Evolutionary conservation across 2,797 vertebrate genomes (phyloP), one percentile per base, ranked within the genome.

Genomic region (Leptoclinus maculatus): DNA sequence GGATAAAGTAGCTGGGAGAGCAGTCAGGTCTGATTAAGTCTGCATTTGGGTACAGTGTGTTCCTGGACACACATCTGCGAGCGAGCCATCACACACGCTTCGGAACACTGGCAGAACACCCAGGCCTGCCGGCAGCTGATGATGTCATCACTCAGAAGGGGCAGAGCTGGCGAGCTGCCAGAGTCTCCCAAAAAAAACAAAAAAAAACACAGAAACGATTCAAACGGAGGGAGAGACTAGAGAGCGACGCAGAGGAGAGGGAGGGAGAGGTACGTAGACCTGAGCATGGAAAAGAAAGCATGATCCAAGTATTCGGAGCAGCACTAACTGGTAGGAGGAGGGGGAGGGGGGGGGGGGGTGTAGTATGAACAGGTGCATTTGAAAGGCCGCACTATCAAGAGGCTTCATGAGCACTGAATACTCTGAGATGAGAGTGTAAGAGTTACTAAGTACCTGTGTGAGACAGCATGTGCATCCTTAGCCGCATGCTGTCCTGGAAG

Each of bases 41-140:
- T 96, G 96, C 97, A 96, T 97, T 96, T 97, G 97, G 97, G 98
- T 99, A 99, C 98, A 98, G 95, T 96, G 94, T 99, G 98, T 99
- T 99, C 98, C 97, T 98, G 97, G 97, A 98, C 96, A 96, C 97
- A 97, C 98, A 99, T 99, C 98, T 99, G 98, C 97, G 97, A 97
- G 96, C 95, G 96, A 98, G 96, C 96, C 96, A 98, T 98, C 97
- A 99, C 98, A 98, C 98, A 98, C 97, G 97, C 96, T 96, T 97
- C 96, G 96, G 97, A 99, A 98, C 97, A 97, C 97, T 99, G 98
- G 98, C 98, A 98, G 98, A 97, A 99, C 98, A 98, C 97, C 96
- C 96, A 98, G 98, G 97, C 97, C 98, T 97, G 97, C 97, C 96
- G 96, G 97, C 97, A 97, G 96, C 96, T 96, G 94, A 97, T 99